These are phyloP conservation scores for Clarias macrocephalus DNA, from an alignment of 2,113 vertebrate genomes.

Conservation along the genomic window DNA sequence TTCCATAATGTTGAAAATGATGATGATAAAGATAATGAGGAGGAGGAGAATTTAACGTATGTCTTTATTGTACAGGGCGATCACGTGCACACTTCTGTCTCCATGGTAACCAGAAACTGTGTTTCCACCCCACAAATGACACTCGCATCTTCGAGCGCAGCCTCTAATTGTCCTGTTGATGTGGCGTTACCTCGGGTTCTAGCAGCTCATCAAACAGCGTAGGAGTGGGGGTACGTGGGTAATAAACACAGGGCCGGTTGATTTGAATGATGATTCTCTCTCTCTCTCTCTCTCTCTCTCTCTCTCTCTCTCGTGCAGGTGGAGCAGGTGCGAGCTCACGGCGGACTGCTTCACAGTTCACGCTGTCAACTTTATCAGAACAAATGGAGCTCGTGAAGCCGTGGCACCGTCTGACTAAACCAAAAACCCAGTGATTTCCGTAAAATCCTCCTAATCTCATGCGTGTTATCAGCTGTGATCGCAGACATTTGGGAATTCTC, in stretches of 20 bases:
- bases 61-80: slow-evolving; percentile 60
- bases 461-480: neutral
- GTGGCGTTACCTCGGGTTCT: slow-evolving; percentile 38
- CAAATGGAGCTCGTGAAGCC: neutral
- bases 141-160: slow-evolving; percentile 39
- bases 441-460: neutral
- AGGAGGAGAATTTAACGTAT: neutral
- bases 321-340: slow-evolving; percentile 25
- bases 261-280: neutral
- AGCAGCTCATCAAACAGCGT: slow-evolving; percentile 43
- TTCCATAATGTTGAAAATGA: neutral
- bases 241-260: neutral
- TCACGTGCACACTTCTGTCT: slow-evolving; percentile 62
- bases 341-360: slow-evolving; percentile 9
- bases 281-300: neutral
- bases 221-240: neutral
- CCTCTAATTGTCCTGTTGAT: slow-evolving; percentile 54
- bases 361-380: neutral
- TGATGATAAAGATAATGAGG: neutral
- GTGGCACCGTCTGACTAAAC: neutral
- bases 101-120: slow-evolving; percentile 71
- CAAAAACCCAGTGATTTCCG: neutral
- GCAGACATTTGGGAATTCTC: neutral
- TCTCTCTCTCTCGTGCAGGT: neutral
- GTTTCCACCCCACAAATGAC: slow-evolving; percentile 52